Evolutionary conservation across 92 coral and sea anemone genomes (phyloP).

Genomic region (Phenganax stokvisi): DNA sequence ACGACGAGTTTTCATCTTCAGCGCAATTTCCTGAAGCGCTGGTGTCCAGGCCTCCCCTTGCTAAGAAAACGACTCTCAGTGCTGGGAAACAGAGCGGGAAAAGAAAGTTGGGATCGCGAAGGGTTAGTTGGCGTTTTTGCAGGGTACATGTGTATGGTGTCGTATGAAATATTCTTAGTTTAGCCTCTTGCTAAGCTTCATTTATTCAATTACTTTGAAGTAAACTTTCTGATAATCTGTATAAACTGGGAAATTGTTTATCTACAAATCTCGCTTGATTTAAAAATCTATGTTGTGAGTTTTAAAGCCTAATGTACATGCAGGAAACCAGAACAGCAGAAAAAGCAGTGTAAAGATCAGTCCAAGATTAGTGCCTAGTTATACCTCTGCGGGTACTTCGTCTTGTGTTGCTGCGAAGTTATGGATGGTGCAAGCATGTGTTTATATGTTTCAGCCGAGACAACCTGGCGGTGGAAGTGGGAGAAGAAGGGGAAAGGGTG

Average conservation of each 20-base stretch:
- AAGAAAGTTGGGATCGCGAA: slow-evolving; percentile 72
- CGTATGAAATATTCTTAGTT: not conserved
- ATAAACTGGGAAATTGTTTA: too few species aligned
- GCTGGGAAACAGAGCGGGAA: slow-evolving; percentile 50
- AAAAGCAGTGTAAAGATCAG: too few species aligned
- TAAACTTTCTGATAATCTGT: too few species aligned
- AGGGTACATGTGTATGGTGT: not conserved
- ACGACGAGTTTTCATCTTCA: slow-evolving; percentile 50
- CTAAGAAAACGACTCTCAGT: slow-evolving; percentile 31
- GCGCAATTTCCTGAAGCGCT: slow-evolving; percentile 12
- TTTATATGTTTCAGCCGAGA: slow-evolving; percentile 51
- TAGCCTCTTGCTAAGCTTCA: not conserved
- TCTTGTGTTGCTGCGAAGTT: too few species aligned
- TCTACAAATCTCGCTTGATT: too few species aligned
- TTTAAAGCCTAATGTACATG: too few species aligned
- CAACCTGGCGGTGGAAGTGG: slow-evolving; percentile 53
- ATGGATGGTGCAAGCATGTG: not conserved
- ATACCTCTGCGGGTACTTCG: not conserved
- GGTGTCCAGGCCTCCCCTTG: slow-evolving; percentile 52
- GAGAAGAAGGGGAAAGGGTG: slow-evolving; percentile 74
- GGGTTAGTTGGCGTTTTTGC: slow-evolving; percentile 51
- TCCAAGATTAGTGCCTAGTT: not conserved
- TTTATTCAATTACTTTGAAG: too few species aligned
- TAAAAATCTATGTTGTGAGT: too few species aligned
- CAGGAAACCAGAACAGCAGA: too few species aligned